Conservation (phyloP, 1,140 invertebrate species). For the Melanaphis sacchari region DNA sequence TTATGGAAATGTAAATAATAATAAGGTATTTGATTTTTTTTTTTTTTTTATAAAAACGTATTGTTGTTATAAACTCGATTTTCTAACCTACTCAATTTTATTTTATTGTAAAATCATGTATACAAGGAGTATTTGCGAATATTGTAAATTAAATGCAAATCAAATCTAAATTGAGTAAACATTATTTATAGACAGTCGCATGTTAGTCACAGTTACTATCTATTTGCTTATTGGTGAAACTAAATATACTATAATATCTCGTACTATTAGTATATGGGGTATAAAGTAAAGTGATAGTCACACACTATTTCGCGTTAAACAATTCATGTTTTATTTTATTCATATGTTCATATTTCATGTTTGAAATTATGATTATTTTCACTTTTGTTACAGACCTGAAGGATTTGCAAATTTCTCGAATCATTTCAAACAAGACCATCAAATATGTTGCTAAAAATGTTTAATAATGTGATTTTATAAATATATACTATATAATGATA, state of each 20-base stretch:
- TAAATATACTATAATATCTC: not conserved
- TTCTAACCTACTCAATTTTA: not conserved
- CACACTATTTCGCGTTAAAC: not conserved
- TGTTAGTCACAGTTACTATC: not conserved
- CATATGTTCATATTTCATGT: not conserved
- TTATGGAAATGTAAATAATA: not conserved
- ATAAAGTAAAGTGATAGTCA: not conserved
- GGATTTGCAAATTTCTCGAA: slow-evolving; percentile 52
- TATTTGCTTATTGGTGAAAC: not conserved
- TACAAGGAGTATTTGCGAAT: not conserved
- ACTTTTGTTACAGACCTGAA: slow-evolving; percentile 40
- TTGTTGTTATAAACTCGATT: not conserved
- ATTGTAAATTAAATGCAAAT: not conserved
- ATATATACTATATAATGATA: not conserved
- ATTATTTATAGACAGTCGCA: not conserved
- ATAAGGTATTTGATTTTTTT: not conserved
- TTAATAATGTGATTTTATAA: not conserved
- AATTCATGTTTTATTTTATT: no score
- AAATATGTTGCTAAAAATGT: slow-evolving; percentile 40
- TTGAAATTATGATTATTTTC: not conserved
- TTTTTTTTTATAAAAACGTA: not conserved
- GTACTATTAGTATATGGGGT: not conserved
- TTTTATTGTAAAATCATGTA: not conserved
- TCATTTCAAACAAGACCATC: slow-evolving; percentile 50
- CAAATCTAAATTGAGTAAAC: not conserved